Conservation (phyloP, 2,888 invertebrate genomes). For the Andrena bicolor region DNA sequence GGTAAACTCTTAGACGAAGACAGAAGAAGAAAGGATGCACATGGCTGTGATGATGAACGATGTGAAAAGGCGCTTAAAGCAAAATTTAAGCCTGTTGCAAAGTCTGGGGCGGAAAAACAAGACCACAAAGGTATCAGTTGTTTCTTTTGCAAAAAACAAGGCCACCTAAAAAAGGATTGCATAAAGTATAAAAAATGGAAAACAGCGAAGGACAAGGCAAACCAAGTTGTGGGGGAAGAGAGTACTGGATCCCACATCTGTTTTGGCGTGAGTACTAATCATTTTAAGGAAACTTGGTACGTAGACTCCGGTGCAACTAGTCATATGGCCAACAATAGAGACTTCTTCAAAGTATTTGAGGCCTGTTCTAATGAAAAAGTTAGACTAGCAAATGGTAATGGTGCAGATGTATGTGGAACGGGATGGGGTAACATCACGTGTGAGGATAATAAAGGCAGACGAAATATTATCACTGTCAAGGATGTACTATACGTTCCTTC, state of each 20-base stretch:
- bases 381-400: not conserved
- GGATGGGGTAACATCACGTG: not conserved
- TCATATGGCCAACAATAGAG: not conserved
- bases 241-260: not conserved
- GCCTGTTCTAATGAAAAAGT: not conserved
- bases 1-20: not conserved
- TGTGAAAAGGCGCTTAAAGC: too few species aligned
- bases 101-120: not conserved
- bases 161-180: constrained; percentile 29
- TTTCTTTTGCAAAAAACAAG: constrained; percentile 22
- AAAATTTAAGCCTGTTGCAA: too few species aligned
- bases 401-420: not conserved
- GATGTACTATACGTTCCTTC: not conserved
- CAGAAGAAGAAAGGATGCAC: not conserved
- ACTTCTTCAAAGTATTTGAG: not conserved
- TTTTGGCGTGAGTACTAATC: not conserved
- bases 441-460: not conserved
- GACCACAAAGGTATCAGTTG: not conserved
- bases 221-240: not conserved
- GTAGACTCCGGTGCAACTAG: not conserved
- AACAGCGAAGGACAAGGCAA: constrained; percentile 7
- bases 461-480: not conserved
- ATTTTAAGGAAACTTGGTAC: not conserved
- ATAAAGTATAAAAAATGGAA: constrained; percentile 23
- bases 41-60: too few species aligned